These are phyloP conservation scores for Dinoponera quadriceps DNA, from an alignment of 1,140 invertebrate species.

Conservation along the genomic window DNA sequence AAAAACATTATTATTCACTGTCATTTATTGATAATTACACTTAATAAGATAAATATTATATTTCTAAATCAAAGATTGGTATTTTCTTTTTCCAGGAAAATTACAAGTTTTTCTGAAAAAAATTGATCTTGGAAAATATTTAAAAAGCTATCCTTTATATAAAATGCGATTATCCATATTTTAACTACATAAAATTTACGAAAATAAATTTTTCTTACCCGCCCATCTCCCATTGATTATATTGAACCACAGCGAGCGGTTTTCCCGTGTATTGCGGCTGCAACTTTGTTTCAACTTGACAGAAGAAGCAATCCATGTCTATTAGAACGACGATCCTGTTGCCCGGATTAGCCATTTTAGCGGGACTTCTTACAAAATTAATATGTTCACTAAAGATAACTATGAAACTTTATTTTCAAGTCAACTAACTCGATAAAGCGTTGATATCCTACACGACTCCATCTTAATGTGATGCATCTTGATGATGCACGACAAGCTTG, in stretches of 20 bases:
- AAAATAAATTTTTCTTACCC: constrained; percentile 87
- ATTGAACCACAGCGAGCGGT: constrained; percentile 98
- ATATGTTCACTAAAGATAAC: too few species aligned
- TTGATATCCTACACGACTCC: too few species aligned
- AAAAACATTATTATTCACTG: neutral
- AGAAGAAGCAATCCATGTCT: constrained; percentile 99
- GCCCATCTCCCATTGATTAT: constrained; percentile 96
- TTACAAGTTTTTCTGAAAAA: neutral
- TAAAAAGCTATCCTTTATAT: neutral
- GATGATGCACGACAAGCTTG: too few species aligned
- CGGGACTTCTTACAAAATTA: neutral
- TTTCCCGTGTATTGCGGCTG: constrained; percentile 93
- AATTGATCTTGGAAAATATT: neutral
- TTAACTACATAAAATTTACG: constrained; percentile 1
- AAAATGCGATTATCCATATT: neutral
- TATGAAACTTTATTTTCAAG: too few species aligned
- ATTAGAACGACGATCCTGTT: constrained; percentile 93
- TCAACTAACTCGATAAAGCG: too few species aligned
- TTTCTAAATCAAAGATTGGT: neutral
- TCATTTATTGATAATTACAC: constrained; percentile 5
- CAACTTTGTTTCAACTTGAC: constrained; percentile 96
- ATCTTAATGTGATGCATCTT: too few species aligned
- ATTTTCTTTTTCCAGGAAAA: neutral
- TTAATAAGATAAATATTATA: neutral
- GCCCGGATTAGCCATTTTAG: constrained; percentile 74